Evolutionary conservation across 2,113 vertebrate species (phyloP).

Genomic region (Poecile atricapillus): DNA sequence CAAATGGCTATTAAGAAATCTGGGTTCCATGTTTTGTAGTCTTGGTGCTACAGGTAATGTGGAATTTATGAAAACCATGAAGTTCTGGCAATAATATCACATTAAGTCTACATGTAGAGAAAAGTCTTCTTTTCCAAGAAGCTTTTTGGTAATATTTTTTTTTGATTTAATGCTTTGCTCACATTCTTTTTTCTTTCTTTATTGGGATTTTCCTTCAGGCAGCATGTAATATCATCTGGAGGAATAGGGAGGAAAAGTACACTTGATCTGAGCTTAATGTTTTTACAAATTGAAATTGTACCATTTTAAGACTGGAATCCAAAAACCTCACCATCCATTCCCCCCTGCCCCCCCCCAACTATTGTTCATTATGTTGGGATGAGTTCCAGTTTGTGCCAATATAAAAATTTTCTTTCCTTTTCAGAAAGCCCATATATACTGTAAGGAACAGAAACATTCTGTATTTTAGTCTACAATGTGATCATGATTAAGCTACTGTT

Average conservation of each 20-base stretch:
- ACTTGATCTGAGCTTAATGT: background rate
- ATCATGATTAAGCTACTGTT: background rate
- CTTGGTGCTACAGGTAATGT: background rate
- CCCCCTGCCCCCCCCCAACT: accelerated
- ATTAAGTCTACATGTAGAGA: background rate
- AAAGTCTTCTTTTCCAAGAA: background rate
- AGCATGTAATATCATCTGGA: background rate
- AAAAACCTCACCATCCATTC: background rate
- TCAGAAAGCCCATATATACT: background rate
- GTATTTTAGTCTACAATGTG: background rate
- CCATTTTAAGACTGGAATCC: background rate
- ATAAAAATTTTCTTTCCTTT: background rate
- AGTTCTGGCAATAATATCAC: background rate
- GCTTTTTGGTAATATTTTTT: background rate
- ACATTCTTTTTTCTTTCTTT: background rate
- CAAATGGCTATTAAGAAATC: background rate
- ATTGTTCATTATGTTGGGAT: background rate
- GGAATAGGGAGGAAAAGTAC: background rate
- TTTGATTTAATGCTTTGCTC: background rate
- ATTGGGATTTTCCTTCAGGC: background rate
- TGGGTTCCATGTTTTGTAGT: background rate
- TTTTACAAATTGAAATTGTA: background rate
- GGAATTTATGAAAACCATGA: background rate
- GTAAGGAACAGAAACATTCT: background rate
- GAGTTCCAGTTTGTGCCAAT: background rate